Base-by-base conservation (phyloP, 2,797 vertebrate genomes). In the Orestias chungarensis region DNA sequence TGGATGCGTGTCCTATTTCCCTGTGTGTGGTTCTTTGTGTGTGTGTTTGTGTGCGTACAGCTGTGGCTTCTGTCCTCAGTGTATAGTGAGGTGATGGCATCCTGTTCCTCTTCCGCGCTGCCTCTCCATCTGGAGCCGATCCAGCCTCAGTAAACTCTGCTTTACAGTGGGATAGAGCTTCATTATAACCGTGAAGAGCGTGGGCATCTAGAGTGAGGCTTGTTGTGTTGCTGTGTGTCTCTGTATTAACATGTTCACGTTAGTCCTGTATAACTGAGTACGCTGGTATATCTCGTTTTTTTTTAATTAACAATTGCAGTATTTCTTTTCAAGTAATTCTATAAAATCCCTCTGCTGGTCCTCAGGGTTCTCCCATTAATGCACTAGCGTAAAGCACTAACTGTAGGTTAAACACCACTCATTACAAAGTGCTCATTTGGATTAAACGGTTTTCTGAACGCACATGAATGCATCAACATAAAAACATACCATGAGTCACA, bases 21-120 rank as follows among this genome's bases (percentile, higher is more conserved):
- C 35, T 49, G 74, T 77, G 50, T 73, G 29, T 73, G 65, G 23
- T 72, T 74, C 35, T 43, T 68, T 68, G 79, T 69, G 68, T 73
- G 66, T 59, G 33, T 79, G 80, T 75, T 73, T 85, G 76, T 68
- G 71, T 23, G 70, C 74, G 47, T 87, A 87, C 91, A 92, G 87
- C 91, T 93, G 91, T 88, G 84, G 71, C 83, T 86, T 82, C 82
- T 86, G 86, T 89, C 79, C 84, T 75, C 82, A 87, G 83, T 83
- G 80, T 62, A 74, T 81, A 82, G 76, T 70, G 82, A 89, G 82
- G 88, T 90, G 88, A 88, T 85, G 89, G 88, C 90, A 90, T 92
- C 89, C 90, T 92, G 84, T 90, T 91, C 87, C 86, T 89, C 76
- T 91, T 87, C 86, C 86, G 84, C 57, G 27, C 85, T 88, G 82